phyloP scores from a whole-genome alignment of 2,113 vertebrate genomes.

The Speoplatyrhinus poulsoni region DNA sequence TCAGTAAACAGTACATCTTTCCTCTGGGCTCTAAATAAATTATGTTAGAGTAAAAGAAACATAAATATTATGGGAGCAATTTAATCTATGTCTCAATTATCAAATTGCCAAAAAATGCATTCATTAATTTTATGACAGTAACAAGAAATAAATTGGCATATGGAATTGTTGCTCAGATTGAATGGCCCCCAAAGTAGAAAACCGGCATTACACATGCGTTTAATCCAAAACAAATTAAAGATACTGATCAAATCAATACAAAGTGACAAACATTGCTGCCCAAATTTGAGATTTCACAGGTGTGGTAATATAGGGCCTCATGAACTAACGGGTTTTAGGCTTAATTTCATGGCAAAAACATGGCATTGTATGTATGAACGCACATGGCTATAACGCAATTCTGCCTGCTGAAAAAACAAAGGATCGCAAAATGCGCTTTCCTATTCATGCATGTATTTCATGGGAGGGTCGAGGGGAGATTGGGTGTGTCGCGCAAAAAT shows the following conservation, averaged over 20 bases:
- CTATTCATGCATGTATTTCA: no score
- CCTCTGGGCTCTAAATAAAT: conserved; percentile 72
- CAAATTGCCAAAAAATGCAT: conserved; percentile 35
- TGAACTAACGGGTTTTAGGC: no score
- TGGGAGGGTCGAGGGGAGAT: no score
- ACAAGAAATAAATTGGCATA: conserved; percentile 39
- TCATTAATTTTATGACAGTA: conserved; percentile 26
- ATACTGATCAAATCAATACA: conserved; percentile 64
- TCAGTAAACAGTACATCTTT: conserved; percentile 53
- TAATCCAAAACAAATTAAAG: conserved; percentile 58
- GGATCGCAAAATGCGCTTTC: no score
- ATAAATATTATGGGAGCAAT: conserved; percentile 68
- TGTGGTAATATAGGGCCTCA: conserved; percentile 7
- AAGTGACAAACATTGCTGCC: conserved; percentile 78
- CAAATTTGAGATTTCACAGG: conserved; percentile 79
- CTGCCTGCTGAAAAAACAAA: no score
- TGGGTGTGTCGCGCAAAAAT: no score
- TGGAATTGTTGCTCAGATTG: conserved; percentile 60
- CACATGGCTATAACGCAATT: no score
- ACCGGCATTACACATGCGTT: conserved; percentile 70
- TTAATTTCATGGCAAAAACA: no score
- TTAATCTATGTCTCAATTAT: conserved; percentile 65
- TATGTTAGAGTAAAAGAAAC: conserved; percentile 54
- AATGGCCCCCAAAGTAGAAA: conserved; percentile 71
- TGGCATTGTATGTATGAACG: no score